A percentile compares a stretch with the other conserved stretches of the same genome.
Conservation (phyloP, 2,888 invertebrate species). For the Melanostoma mellinum region DNA sequence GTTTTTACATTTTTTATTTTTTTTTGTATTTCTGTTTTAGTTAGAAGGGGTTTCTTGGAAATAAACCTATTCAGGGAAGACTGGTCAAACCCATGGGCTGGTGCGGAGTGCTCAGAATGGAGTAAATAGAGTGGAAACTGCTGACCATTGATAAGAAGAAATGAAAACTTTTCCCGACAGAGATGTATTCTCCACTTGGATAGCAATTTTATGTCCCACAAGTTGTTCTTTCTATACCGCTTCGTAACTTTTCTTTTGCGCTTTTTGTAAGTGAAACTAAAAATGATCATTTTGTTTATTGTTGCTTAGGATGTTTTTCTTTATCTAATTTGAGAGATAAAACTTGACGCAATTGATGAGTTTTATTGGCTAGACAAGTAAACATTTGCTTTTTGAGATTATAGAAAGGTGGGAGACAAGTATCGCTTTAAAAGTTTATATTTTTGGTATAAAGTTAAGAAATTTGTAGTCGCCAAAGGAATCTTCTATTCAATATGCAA, state of each 20-base stretch:
- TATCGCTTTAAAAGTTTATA: too few relatives aligned
- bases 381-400: conserved; percentile 4
- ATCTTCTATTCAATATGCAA: too few relatives aligned
- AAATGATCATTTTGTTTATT: conserved; percentile 14
- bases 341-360: conserved; percentile 28
- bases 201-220: conserved; percentile 13
- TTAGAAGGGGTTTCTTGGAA: too few relatives aligned
- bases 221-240: conserved; percentile 37
- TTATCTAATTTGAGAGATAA: conserved; percentile 4
- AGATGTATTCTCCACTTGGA: conserved; percentile 58
- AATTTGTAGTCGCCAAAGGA: too few relatives aligned
- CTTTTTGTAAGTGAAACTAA: conserved; percentile 23
- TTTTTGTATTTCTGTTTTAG: not conserved
- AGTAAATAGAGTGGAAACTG: conserved; percentile 72
- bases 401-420: too few relatives aligned
- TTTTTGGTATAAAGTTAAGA: too few relatives aligned
- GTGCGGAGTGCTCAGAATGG: conserved; percentile 14
- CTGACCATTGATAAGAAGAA: conserved; percentile 71
- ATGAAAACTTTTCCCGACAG: conserved; percentile 68
- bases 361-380: conserved; percentile 61
- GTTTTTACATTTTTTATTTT: not conserved
- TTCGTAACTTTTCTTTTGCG: conserved; percentile 11
- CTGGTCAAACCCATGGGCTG: conserved; percentile 17
- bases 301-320: conserved; percentile 22
- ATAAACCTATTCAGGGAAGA: not conserved